A percentile compares a stretch with the other conserved stretches of the same genome.
phyloP scores from a whole-genome alignment of 1,140 invertebrate species.

The Megalopta genalis region DNA sequence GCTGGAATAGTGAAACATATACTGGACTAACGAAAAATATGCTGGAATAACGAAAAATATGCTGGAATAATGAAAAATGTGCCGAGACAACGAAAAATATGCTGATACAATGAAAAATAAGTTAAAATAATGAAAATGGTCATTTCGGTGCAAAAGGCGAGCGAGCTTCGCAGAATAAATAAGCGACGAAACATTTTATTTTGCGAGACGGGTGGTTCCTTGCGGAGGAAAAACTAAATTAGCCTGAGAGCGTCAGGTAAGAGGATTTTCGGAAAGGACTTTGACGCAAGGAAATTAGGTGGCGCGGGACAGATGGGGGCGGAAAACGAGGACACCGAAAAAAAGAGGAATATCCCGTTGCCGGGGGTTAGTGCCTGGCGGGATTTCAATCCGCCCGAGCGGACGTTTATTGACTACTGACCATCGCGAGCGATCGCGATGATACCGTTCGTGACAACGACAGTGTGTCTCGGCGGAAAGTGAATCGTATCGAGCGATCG shows the following conservation, averaged over 20 bases:
- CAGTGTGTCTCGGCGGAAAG: neutral
- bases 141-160: too few relatives aligned
- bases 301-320: neutral
- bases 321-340: conserved; percentile 6
- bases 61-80: too few relatives aligned
- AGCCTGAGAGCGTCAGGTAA: neutral
- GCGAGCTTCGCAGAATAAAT: too few relatives aligned
- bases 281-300: neutral
- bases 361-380: conserved; percentile 28
- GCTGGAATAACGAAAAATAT: too few relatives aligned
- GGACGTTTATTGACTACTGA: conserved; percentile 46
- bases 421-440: neutral
- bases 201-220: too few relatives aligned
- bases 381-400: conserved; percentile 42
- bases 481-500: neutral
- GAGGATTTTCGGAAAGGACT: neutral
- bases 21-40: too few relatives aligned
- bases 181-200: too few relatives aligned
- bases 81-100: too few relatives aligned
- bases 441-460: conserved; percentile 2
- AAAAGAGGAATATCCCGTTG: conserved; percentile 5
- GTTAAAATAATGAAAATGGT: too few relatives aligned
- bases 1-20: too few relatives aligned
- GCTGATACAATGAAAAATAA: too few relatives aligned
- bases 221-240: neutral